Base-by-base conservation (phyloP, 2,797 vertebrate genomes). In the Iguana delicatissima region DNA sequence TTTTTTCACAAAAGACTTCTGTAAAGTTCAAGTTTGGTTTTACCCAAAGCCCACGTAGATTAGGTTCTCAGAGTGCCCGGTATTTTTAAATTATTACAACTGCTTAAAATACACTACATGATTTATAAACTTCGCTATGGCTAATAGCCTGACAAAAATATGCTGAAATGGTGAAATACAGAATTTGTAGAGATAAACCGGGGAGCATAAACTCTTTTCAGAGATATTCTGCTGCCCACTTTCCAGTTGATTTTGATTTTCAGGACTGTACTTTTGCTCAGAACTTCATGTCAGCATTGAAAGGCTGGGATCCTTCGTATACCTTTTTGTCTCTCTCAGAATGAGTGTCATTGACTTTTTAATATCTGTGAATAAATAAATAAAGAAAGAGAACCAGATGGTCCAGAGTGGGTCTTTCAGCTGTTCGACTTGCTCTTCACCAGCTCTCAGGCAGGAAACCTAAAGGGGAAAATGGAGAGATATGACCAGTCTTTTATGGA, bases 381-480 rank as follows among this genome's bases (percentile, higher is more conserved):
- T 2, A 46, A 46, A 46, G 29, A 62, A 26, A 16, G 3, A 57
- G 87, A 13, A 59, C 26, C 12, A 1, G 18, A 22, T 29, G 18
- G 10, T 73, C 26, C 50, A 16, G 50, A 8, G 32, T 18, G 69
- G 6, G 4, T 79, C 16, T 29, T 52, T 13, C 50, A 82, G 80
- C 84, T 89, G 22, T 74, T 64, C 80, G 77, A 50, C 42, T 3
- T 32, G 29, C 62, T 29, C 24, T 73, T 84, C 86, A 76, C 90
- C 91, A 92, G 77, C 79, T 64, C 85, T 90, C 35, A 59, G 0
- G 14, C 16, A 92, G 90, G 89, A 69, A 1, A 1, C 92, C 72
- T 95, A 82, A 59, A 94, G 89, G 18, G 77, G 86, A 42, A 89
- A 3, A 26, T 69, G 84, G 1, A 38, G 16, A 46, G 57, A 84